phyloP scores from a whole-genome alignment of 2,888 invertebrate species.

The Nycteola revayana region DNA sequence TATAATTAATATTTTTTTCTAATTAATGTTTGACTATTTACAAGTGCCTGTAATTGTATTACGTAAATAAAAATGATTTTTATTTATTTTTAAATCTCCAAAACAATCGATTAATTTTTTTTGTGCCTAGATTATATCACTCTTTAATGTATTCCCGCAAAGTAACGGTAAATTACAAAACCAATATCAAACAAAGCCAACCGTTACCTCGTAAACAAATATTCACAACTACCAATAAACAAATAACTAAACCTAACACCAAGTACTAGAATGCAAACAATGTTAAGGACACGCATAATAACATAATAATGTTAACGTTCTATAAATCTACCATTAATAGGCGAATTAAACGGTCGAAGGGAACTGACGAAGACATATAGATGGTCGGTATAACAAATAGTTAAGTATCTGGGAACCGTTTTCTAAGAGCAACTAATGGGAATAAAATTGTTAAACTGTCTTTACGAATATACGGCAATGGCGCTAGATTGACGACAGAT shows the following conservation, averaged over 20 bases:
- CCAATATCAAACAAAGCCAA: conserved; percentile 1
- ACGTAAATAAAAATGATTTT: too few relatives aligned
- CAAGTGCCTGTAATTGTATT: too few relatives aligned
- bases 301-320: conserved; percentile 24
- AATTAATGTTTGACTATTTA: too few relatives aligned
- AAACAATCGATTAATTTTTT: too few relatives aligned
- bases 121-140: too few relatives aligned
- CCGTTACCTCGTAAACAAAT: conserved; percentile 12
- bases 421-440: conserved; percentile 36
- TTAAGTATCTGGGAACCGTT: conserved; percentile 35
- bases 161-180: too few relatives aligned
- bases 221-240: conserved; percentile 1
- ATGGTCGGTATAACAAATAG: conserved; percentile 6
- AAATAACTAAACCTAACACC: conserved; percentile 5
- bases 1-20: too few relatives aligned
- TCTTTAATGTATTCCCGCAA: too few relatives aligned
- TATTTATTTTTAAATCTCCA: too few relatives aligned
- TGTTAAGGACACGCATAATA: conserved; percentile 31
- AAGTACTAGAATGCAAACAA: conserved; percentile 28
- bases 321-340: conserved; percentile 26
- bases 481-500: too few relatives aligned
- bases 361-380: conserved; percentile 34
- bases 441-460: conserved; percentile 29
- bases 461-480: too few relatives aligned
- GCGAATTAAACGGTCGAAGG: conserved; percentile 32